Base-by-base conservation (phyloP, 2,797 vertebrate species). In the Vipera latastei region DNA sequence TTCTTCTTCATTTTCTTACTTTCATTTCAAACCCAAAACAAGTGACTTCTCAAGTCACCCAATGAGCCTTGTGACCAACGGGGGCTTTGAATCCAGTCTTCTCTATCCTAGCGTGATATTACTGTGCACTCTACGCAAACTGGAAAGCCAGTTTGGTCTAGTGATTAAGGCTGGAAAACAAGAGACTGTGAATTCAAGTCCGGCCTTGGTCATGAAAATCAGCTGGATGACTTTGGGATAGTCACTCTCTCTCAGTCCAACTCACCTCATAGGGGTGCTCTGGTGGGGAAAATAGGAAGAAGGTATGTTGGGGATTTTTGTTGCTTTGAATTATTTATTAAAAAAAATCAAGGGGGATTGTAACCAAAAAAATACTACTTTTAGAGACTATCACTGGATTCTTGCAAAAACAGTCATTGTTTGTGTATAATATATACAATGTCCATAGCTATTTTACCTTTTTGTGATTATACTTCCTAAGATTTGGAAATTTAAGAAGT, bases 351-450 rank as follows among this genome's bases (percentile, higher is more conserved):
- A 69, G 13, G 2, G 63, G 4, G n/a, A 69, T n/a, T 69, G 63
- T 69, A 69, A 69, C n/a, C 13, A 69, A 69, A 69, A 69, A 32
- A 69, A 32, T 13, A n/a, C 13, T 32, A 69, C 63, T 69, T 32
- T 69, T 69, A 32, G 63, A 32, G 13, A 73, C 16, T 38, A 20
- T 38, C 32, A 44, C 32, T 73, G 32, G 12, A 0, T n/a, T 51
- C 57, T 4, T 93, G n/a, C 3, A 92, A 91, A 90, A 60, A 6
- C 0, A 89, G 59, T 93, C 0, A 28, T 1, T 83, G 90, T 89
- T 89, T 95, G 94, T 60, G 18, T 26, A 0, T 78, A 32, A 4
- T 57, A 14, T 94, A 93, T 94, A 22, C 91, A 92, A 92, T 57
- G 1, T 25, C 20, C 91, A 60, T 60, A 25, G 73, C 59, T 25